A percentile compares a stretch with the other conserved stretches of the same genome.
Conservation (phyloP, 1,140 invertebrate genomes). For the Delia radicum region DNA sequence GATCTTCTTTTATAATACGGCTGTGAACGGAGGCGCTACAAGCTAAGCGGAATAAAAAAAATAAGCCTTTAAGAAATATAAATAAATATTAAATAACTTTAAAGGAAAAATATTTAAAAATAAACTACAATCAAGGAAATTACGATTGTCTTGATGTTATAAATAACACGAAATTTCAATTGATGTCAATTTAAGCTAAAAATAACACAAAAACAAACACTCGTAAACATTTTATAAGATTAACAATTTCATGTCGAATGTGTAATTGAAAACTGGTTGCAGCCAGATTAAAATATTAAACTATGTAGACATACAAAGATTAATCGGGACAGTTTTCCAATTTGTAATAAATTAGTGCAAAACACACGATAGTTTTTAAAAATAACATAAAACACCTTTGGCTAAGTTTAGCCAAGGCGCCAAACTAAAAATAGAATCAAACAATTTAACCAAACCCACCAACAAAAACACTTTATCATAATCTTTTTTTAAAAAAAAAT, state of each 20-base stretch:
- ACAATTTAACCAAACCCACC: neutral
- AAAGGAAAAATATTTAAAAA: neutral
- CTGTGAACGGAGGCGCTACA: constrained; percentile 11
- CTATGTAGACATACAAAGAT: neutral
- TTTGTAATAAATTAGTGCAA: neutral
- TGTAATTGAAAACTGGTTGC: neutral
- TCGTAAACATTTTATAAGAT: too few relatives aligned
- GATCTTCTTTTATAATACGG: constrained; percentile 3
- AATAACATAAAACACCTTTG: neutral
- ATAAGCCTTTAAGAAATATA: neutral
- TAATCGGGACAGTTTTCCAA: neutral
- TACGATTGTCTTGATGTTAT: neutral
- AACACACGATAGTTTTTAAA: neutral
- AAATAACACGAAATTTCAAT: neutral
- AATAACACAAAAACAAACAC: neutral
- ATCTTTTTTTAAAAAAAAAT: neutral
- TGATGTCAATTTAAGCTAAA: neutral
- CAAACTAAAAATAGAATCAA: neutral
- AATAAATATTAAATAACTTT: neutral
- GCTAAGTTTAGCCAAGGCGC: neutral
- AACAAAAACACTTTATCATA: neutral
- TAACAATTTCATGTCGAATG: neutral
- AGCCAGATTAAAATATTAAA: neutral
- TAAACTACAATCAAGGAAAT: neutral
- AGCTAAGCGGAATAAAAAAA: too few relatives aligned